Conservation (phyloP, 2,113 vertebrate species). For the Himantopus leucocephalus region DNA sequence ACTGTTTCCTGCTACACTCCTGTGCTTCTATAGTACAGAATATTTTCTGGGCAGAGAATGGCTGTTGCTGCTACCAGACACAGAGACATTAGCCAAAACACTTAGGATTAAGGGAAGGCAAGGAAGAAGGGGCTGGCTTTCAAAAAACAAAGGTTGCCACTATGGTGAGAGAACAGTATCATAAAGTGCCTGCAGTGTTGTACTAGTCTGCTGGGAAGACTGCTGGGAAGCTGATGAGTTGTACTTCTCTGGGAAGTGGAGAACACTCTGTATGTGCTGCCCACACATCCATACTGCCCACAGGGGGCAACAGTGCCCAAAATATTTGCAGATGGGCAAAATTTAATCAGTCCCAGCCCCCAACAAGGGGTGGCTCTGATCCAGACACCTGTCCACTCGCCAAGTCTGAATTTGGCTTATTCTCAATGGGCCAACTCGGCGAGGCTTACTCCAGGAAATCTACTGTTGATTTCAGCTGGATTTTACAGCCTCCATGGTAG, state of each 20-base stretch:
- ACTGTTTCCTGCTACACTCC: background rate
- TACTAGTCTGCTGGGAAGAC: background rate
- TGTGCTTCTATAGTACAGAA: background rate
- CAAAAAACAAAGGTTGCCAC: background rate
- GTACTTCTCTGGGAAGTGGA: background rate
- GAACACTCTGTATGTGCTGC: background rate
- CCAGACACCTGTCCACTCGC: background rate
- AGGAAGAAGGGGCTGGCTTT: background rate
- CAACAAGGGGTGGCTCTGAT: background rate
- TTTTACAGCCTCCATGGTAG: background rate
- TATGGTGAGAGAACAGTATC: background rate
- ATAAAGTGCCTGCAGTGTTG: background rate
- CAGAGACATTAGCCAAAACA: background rate
- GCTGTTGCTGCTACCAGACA: background rate
- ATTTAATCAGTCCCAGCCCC: background rate
- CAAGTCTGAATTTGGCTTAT: background rate
- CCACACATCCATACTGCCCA: background rate
- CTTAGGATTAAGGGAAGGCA: background rate
- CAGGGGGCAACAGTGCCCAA: background rate
- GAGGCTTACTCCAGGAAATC: background rate
- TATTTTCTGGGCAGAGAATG: background rate
- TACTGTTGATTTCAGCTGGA: background rate
- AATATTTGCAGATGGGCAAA: conserved; percentile 11
- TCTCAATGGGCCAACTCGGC: background rate
- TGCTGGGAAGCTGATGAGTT: background rate